A percentile compares a stretch with the other conserved stretches of the same genome.
These are phyloP conservation scores for Semaprochilodus insignis DNA, from an alignment of 2,797 vertebrate genomes.

Conservation along the genomic window DNA sequence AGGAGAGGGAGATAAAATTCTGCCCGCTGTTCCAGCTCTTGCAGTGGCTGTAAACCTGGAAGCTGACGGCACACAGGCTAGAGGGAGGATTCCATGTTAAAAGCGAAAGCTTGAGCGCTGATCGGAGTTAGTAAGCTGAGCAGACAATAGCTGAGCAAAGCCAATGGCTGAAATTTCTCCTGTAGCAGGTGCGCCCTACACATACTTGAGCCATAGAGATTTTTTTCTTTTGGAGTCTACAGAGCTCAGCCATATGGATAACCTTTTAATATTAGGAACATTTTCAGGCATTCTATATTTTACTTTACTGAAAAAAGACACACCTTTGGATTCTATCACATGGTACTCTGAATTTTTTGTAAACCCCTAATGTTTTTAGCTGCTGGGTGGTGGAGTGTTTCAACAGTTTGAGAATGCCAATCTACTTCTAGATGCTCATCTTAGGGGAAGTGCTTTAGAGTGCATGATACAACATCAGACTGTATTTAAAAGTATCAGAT, in stretches of 20 bases:
- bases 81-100: background rate
- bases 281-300: too few relatives aligned
- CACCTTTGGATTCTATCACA: too few relatives aligned
- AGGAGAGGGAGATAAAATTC: conserved; percentile 33
- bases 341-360: too few relatives aligned
- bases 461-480: too few relatives aligned
- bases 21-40: conserved; percentile 10
- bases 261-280: too few relatives aligned
- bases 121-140: conserved; percentile 22
- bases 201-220: background rate
- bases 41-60: conserved; percentile 1
- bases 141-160: conserved; percentile 13
- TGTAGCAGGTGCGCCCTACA: background rate
- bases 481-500: too few relatives aligned
- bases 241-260: background rate
- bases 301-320: too few relatives aligned
- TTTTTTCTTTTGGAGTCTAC: background rate
- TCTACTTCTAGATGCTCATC: too few relatives aligned
- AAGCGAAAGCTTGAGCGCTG: conserved; percentile 12
- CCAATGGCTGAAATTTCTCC: background rate
- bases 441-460: too few relatives aligned
- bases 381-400: too few relatives aligned
- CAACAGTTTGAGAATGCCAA: too few relatives aligned
- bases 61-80: background rate
- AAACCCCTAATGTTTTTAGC: too few relatives aligned